Conservation (phyloP, 2,113 vertebrate genomes). For the Triplophysa siluroides region DNA sequence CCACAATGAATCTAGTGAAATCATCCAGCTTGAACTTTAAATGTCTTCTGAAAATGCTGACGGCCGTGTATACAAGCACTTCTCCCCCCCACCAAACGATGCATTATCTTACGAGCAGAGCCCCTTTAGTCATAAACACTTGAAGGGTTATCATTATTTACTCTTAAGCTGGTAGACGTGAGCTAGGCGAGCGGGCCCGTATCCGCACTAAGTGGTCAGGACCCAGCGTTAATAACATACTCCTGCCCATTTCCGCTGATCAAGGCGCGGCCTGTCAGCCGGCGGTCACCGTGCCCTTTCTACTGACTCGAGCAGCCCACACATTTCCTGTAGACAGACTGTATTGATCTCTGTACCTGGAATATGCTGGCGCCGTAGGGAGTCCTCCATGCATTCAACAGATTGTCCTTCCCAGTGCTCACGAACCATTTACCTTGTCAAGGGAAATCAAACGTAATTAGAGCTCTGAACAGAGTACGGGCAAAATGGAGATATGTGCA, state of each 20-base stretch:
- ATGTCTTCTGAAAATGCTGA: not conserved
- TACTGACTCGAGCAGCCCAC: constrained; percentile 54
- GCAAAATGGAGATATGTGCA: constrained; percentile 42
- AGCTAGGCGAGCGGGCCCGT: constrained; percentile 31
- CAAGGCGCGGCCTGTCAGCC: constrained; percentile 63
- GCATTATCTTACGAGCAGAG: constrained; percentile 41
- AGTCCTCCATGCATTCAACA: constrained; percentile 98
- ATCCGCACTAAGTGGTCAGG: constrained; percentile 55
- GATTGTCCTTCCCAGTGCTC: constrained; percentile 98
- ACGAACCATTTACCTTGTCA: constrained; percentile 94
- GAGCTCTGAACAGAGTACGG: constrained; percentile 49
- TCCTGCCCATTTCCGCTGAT: constrained; percentile 75
- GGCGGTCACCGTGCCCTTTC: constrained; percentile 70
- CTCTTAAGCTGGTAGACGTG: constrained; percentile 45
- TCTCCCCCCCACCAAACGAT: constrained; percentile 26
- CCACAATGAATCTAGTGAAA: not conserved
- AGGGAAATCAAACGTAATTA: constrained; percentile 60
- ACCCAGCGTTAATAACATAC: constrained; percentile 50
- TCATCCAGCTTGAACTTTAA: no score
- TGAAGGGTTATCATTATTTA: constrained; percentile 56
- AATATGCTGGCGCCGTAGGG: constrained; percentile 99
- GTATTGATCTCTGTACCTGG: constrained; percentile 84
- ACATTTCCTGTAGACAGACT: constrained; percentile 65
- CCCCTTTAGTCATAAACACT: constrained; percentile 52
- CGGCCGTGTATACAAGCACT: constrained; percentile 40